A percentile compares a stretch with the other conserved stretches of the same genome.
These are phyloP conservation scores for Taphrorychus bicolor DNA, from an alignment of 2,888 invertebrate genomes.

Conservation along the genomic window DNA sequence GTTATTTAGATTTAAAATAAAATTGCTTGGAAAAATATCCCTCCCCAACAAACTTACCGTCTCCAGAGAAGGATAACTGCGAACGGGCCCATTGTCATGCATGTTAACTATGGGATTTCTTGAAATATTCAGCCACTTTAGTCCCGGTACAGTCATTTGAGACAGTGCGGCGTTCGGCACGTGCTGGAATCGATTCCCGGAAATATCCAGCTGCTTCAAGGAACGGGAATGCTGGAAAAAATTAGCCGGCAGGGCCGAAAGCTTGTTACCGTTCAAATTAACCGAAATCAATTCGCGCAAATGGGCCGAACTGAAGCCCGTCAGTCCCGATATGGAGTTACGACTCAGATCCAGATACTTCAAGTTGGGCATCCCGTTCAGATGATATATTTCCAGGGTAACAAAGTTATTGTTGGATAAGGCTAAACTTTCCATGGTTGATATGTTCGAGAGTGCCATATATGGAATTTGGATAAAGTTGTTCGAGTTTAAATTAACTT, in stretches of 20 bases:
- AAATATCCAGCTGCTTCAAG: slow-evolving; percentile 77
- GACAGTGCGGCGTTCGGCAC: slow-evolving; percentile 80
- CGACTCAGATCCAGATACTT: slow-evolving; percentile 76
- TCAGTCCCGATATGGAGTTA: slow-evolving; percentile 76
- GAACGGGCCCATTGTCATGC: slow-evolving; percentile 73
- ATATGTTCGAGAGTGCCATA: slow-evolving; percentile 76
- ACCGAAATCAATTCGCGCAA: slow-evolving; percentile 76
- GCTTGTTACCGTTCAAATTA: slow-evolving; percentile 77
- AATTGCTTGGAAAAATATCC: too few species aligned
- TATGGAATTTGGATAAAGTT: slow-evolving; percentile 79
- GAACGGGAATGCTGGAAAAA: slow-evolving; percentile 78
- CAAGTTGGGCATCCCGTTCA: slow-evolving; percentile 77
- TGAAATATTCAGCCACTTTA: slow-evolving; percentile 82
- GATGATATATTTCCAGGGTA: slow-evolving; percentile 77
- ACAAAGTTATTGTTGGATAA: slow-evolving; percentile 73
- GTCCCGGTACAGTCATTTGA: slow-evolving; percentile 73
- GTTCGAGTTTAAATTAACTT: slow-evolving; percentile 77
- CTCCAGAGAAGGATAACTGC: slow-evolving; percentile 77
- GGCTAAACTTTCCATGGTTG: slow-evolving; percentile 76
- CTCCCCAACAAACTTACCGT: slow-evolving; percentile 62
- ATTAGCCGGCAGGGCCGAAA: slow-evolving; percentile 80
- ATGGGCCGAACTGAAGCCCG: slow-evolving; percentile 78
- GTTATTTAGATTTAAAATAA: too few species aligned
- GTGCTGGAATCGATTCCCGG: slow-evolving; percentile 79
- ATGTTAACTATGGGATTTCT: slow-evolving; percentile 81